Evolutionary conservation across 2,888 invertebrate genomes (phyloP).

Genomic region (Calephelis perditalis): DNA sequence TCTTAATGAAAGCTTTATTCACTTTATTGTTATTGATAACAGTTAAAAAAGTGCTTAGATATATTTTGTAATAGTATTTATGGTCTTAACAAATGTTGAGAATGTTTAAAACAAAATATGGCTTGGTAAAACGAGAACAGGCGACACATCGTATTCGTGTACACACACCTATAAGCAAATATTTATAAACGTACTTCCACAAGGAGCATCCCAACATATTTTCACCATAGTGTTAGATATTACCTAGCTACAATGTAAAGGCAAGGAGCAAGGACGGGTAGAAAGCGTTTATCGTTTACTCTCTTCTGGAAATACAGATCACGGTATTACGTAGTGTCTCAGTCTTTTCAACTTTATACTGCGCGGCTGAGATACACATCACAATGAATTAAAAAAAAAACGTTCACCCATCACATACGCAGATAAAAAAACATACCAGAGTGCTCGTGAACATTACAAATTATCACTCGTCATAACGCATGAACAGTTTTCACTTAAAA

Average conservation of each 20-base stretch:
- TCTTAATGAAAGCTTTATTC: constrained; percentile 4
- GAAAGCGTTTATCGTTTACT: constrained; percentile 71
- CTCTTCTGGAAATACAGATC: constrained; percentile 68
- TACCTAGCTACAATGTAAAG: constrained; percentile 73
- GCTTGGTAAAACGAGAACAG: constrained; percentile 21
- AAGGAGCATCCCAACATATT: constrained; percentile 47
- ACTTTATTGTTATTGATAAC: constrained; percentile 6
- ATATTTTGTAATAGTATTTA: constrained; percentile 4
- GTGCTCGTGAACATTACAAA: constrained; percentile 46
- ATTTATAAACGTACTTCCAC: constrained; percentile 55
- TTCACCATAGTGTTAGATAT: constrained; percentile 54
- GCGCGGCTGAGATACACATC: constrained; percentile 44
- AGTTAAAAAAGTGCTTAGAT: constrained; percentile 13
- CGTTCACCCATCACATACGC: constrained; percentile 20
- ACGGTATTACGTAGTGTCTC: constrained; percentile 71
- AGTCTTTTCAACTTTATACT: constrained; percentile 70
- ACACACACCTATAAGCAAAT: constrained; percentile 35
- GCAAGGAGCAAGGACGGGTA: constrained; percentile 77
- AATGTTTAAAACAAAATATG: not conserved
- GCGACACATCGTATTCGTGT: constrained; percentile 24
- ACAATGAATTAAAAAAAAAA: constrained; percentile 15
- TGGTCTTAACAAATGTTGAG: constrained; percentile 10
- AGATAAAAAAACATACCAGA: constrained; percentile 35
- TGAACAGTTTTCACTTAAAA: constrained; percentile 41
- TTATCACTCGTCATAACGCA: constrained; percentile 41